Base-by-base conservation (phyloP, 2,888 invertebrate genomes). In the Eudasyphora cyanicolor region DNA sequence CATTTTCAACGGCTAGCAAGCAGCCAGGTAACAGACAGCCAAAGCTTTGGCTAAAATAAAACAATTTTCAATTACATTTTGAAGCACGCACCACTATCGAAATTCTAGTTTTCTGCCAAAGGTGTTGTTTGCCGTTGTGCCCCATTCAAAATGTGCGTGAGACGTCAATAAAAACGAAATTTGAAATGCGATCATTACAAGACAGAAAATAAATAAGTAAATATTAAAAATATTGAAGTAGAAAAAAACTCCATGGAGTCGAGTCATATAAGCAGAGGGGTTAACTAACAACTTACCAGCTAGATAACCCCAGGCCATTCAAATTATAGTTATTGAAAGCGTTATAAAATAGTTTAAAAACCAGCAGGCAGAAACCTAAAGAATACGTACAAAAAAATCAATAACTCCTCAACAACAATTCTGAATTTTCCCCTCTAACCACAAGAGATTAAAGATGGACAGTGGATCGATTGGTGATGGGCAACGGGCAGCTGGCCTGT, bases 141-240 rank as follows among this genome's bases (percentile, higher is more conserved):
- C 19, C n/a, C 67, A 67, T 67, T 67, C 21, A 38, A 29, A 64
- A 67, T 77, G 67, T 84, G 84, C 75, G 78, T 81, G 78, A 78
- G 81, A 81, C 71, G 75, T 78, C 81, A 81, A 81, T 84, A 81
- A 75, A n/a, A 64, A 73, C 60, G 5, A 69, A 60, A 67, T 74
- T 83, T 80, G 35, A 76, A 74, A 83, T 74, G 71, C 62, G 74
- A 83, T 79, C 79, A 74, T 79, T 79, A 83, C 69, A 51, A 79
- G 60, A 64, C 69, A 79, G 21, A 73, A n/a, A 38, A 45, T 51
- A 70, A 27, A 35, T 69, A 64, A 6, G 69, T 62, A 77, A 74
- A 27, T 49, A 29, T 76, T 32, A 54, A 71, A 78, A 60, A 24
- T 29, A 29, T 29, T 8, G 29, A 12, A 57, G 10, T 4, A 57